A percentile compares a stretch with the other conserved stretches of the same genome.
Conservation (phyloP, 2,113 vertebrate genomes). For the Pungitius pungitius region DNA sequence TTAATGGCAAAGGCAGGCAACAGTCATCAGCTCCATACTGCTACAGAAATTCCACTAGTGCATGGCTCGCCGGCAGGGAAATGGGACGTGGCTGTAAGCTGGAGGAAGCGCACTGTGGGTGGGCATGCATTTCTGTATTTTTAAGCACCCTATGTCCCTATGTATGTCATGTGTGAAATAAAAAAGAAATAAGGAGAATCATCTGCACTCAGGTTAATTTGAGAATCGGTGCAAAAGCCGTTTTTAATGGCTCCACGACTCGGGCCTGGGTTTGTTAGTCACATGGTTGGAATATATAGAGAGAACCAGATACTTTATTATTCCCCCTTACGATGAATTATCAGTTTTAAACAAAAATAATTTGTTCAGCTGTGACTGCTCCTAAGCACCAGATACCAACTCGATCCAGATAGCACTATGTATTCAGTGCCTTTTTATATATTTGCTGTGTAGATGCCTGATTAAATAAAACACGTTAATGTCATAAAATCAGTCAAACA, state of each 20-base stretch:
- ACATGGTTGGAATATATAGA: conserved; percentile 28
- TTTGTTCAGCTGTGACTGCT: conserved; percentile 11
- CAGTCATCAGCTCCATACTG: conserved; percentile 44
- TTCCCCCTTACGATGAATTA: too few relatives aligned
- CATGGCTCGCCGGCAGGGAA: conserved; percentile 55
- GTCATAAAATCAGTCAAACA: conserved; percentile 12
- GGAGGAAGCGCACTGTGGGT: conserved; percentile 22
- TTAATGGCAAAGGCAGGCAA: conserved; percentile 65
- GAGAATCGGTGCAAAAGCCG: conserved; percentile 9
- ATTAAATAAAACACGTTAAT: conserved; percentile 9
- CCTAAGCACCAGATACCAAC: conserved; percentile 8
- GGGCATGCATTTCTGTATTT: conserved; percentile 9
- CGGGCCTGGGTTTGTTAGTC: conserved; percentile 18
- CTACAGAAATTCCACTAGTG: conserved; percentile 45
- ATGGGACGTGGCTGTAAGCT: conserved; percentile 41
- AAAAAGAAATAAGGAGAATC: background rate
- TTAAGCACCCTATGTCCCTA: background rate
- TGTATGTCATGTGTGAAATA: conserved; percentile 1
- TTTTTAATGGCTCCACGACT: background rate
- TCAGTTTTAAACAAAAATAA: conserved; percentile 5
- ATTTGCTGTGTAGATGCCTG: background rate
- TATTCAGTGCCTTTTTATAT: conserved; percentile 3
- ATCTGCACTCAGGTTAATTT: conserved; percentile 21
- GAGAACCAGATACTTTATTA: too few relatives aligned
- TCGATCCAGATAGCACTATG: background rate